Evolutionary conservation across 2,888 invertebrate species (phyloP).

Genomic region (Mimas tiliae): DNA sequence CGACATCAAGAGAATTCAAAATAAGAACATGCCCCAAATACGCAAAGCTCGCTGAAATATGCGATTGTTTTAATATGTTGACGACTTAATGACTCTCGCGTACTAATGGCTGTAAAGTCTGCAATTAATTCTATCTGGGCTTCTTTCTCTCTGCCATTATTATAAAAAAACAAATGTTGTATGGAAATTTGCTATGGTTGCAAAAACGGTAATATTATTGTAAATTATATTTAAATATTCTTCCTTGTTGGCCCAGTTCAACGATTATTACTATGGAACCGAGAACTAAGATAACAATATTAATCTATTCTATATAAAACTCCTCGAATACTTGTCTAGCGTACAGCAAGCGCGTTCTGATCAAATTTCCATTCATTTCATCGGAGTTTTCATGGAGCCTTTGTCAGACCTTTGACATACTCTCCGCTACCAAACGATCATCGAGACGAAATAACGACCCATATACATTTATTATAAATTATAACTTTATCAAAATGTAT

Average conservation of each 20-base stretch:
- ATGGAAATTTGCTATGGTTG: no score
- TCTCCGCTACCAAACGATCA: background rate
- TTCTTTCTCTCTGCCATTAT: background rate
- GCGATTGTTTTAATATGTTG: conserved; percentile 38
- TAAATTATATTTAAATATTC: background rate
- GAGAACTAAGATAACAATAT: no score
- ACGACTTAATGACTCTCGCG: conserved; percentile 36
- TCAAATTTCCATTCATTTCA: conserved; percentile 14
- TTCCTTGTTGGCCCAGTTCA: background rate
- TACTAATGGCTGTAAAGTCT: conserved; percentile 28
- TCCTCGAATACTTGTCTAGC: background rate
- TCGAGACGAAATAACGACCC: background rate
- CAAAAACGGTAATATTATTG: background rate
- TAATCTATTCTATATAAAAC: background rate
- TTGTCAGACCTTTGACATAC: background rate
- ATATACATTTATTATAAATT: background rate
- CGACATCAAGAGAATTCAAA: conserved; percentile 44
- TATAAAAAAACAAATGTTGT: background rate
- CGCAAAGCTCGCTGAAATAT: conserved; percentile 22
- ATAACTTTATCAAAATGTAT: background rate
- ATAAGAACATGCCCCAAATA: conserved; percentile 38
- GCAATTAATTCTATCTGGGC: conserved; percentile 26
- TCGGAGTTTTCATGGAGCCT: background rate
- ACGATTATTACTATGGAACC: background rate
- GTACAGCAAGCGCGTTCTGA: background rate